Evolutionary conservation across 2,888 invertebrate species (phyloP), one percentile per base, ranked within the genome.

Genomic region (Cotesia congregata): DNA sequence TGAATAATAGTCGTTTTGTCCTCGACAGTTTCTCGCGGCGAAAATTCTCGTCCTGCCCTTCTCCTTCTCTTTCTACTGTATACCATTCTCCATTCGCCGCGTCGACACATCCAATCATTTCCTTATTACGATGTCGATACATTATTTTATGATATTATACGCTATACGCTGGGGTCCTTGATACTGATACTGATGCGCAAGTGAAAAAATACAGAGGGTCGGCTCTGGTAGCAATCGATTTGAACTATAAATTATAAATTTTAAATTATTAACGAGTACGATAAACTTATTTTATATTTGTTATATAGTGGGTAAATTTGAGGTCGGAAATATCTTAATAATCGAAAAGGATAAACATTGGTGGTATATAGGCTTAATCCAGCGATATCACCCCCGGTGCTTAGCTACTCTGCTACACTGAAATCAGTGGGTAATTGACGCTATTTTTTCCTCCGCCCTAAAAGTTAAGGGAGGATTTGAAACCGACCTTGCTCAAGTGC

Each of bases 61-160:
- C 12, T 50, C 12, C 4, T 50, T 50, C 30, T 30, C 30, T 3
- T 30, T 30, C 30, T 30, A 30, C 30, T 30, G 30, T 30, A 30
- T 30, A 30, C 30, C 30, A 30, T 30, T 30, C 30, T 30, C 30
- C 30, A 50, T 12, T 12, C 50, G 4, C 12, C 50, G 12, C 4
- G 50, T 12, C 82, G 85, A 85, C 86, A 83, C 84, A 86, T 85
- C 87, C 88, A 88, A 89, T 89, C 88, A 86, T 89, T 88, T 84
- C 85, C 86, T 88, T 89, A 88, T 89, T 88, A 88, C 86, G 85
- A 85, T 88, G 87, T 88, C 88, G 87, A 89, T 89, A 88, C 88
- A 86, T 88, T 88, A 88, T 84, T 85, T 84, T 81, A 82, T 85
- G 83, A 85, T 83, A 78, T 82, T 72, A 74, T 75, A 67, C 39